Percentiles rank a stretch among this genome's conserved stretches.
phyloP scores from a whole-genome alignment of 2,888 invertebrate species.

The Arrhopalites spinosus region DNA sequence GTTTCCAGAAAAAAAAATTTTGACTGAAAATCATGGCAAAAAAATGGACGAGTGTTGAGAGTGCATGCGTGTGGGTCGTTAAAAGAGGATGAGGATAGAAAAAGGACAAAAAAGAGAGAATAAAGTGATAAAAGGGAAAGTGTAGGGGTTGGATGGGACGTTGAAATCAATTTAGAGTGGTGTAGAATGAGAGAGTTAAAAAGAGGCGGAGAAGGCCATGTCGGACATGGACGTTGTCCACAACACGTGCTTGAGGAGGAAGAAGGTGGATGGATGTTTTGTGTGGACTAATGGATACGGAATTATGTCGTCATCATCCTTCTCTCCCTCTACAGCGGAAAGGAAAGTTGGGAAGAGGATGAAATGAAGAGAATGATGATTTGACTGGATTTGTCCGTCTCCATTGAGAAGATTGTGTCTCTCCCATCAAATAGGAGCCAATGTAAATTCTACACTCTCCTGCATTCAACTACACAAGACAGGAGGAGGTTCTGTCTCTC shows the following conservation, averaged over 20 bases:
- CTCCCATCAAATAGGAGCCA: background rate
- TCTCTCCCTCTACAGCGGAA: no score
- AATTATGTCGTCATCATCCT: conserved; percentile 4
- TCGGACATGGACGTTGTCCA: background rate
- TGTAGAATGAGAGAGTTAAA: background rate
- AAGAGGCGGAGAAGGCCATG: background rate
- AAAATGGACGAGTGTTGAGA: no score
- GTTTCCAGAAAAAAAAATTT: no score
- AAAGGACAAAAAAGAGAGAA: no score
- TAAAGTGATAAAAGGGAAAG: no score
- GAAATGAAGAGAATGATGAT: conserved; percentile 16
- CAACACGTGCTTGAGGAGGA: no score
- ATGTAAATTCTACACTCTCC: background rate
- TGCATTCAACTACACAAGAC: background rate
- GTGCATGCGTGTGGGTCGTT: no score
- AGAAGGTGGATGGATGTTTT: conserved; percentile 5
- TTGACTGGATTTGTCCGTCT: conserved; percentile 19
- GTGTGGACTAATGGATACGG: conserved; percentile 19
- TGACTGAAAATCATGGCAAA: no score
- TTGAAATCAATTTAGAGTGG: no score
- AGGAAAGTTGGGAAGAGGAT: background rate
- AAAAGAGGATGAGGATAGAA: no score
- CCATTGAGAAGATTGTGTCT: background rate
- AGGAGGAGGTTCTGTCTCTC: background rate
- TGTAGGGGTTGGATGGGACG: no score